These are phyloP conservation scores for Trichogramma dendrolimi DNA, from an alignment of 2,888 invertebrate genomes.

Conservation along the genomic window DNA sequence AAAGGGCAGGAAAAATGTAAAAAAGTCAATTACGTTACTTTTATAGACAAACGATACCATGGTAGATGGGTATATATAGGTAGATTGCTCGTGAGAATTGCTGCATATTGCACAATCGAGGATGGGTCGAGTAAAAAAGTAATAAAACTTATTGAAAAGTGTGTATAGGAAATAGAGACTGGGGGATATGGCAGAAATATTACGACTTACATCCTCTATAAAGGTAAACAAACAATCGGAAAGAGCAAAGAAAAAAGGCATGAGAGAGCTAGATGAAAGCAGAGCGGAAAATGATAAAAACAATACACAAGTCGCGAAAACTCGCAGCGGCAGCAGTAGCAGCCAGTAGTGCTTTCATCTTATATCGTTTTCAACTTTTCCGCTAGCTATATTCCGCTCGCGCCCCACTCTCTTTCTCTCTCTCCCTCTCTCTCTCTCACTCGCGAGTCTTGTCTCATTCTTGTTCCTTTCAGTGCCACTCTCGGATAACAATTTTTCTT, in stretches of 20 bases:
- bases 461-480: constrained; percentile 26
- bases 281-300: constrained; percentile 13
- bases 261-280: constrained; percentile 8
- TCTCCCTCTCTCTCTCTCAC: constrained; percentile 1
- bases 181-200: too few species aligned
- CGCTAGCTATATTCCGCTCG: background rate
- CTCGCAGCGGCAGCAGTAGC: background rate
- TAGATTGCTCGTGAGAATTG: too few species aligned
- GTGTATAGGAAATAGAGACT: too few species aligned
- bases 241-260: background rate
- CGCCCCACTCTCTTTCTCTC: background rate
- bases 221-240: background rate
- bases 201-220: too few species aligned
- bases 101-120: too few species aligned
- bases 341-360: background rate
- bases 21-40: background rate
- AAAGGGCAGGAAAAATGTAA: constrained; percentile 18
- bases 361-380: background rate
- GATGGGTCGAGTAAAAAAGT: too few species aligned
- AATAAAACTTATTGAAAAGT: too few species aligned
- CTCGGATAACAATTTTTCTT: constrained; percentile 41
- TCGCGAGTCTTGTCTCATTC: background rate
- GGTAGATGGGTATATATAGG: too few species aligned
- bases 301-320: constrained; percentile 6
- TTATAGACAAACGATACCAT: background rate